Conservation (phyloP, 2,797 vertebrate genomes). For the Geotrypetes seraphini region DNA sequence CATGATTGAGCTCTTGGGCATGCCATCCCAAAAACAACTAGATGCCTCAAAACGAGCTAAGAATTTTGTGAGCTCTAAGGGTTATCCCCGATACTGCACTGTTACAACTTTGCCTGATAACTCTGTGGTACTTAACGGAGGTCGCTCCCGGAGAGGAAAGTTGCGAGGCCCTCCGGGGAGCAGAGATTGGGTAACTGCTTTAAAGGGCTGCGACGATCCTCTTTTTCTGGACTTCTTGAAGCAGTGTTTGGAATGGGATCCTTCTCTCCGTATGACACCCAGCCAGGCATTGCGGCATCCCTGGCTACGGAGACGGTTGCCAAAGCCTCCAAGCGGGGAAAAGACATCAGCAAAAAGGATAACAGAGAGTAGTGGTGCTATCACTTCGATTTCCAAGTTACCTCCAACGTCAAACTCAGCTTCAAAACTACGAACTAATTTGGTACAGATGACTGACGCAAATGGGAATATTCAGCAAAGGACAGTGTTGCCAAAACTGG, state of each 20-base stretch:
- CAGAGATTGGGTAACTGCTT: constrained; percentile 80
- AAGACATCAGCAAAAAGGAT: constrained; percentile 77
- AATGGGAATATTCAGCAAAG: constrained; percentile 97
- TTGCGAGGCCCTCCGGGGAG: constrained; percentile 81
- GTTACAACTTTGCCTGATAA: constrained; percentile 84
- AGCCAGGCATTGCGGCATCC: constrained; percentile 87
- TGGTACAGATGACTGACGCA: constrained; percentile 91
- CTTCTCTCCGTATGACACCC: constrained; percentile 80
- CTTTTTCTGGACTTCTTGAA: constrained; percentile 96
- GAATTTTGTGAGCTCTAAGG: constrained; percentile 97
- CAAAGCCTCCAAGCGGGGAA: constrained; percentile 82
- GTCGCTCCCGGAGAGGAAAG: constrained; percentile 88
- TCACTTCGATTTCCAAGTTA: constrained; percentile 94
- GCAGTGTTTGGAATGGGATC: constrained; percentile 97
- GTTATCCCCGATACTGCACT: constrained; percentile 91
- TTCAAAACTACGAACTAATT: constrained; percentile 92
- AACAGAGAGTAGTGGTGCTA: constrained; percentile 73
- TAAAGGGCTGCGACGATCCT: constrained; percentile 92
- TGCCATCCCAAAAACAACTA: constrained; percentile 87
- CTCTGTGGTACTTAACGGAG: constrained; percentile 75
- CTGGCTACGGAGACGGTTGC: constrained; percentile 89
- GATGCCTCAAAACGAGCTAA: constrained; percentile 92
- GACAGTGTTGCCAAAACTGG: constrained; percentile 96
- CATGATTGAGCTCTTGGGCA: constrained; percentile 90
- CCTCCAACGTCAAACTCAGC: constrained; percentile 80